Evolutionary conservation across 2,888 invertebrate species (phyloP), one percentile per base, ranked within the genome.

Genomic region (Cosmia trapezina): DNA sequence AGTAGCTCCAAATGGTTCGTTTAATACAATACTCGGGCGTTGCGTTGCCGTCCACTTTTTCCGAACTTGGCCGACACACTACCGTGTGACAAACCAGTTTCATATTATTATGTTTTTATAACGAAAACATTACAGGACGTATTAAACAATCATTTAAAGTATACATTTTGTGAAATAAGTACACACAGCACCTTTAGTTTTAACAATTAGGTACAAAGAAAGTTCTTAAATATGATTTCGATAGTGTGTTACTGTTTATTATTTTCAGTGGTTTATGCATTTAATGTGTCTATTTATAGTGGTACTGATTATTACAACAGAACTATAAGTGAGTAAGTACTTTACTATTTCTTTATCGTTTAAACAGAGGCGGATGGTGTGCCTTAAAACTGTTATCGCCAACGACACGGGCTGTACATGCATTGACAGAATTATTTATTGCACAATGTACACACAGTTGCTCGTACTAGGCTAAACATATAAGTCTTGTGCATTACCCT

Each of bases 251-350:
- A n/a, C 0, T 28, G 17, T 12, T 8, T 69, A 28, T 28, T 69
- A 51, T 51, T 71, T 28, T 12, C 68, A 8, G 14, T n/a, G 51
- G 9, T 19, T 14, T 17, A 51, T 72, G 72, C 49, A 51, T 69
- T 51, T 12, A n/a, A 69, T 8, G 0, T 43, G 11, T 19, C 11
- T 43, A 43, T 68, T 49, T 28, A 41, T 72, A n/a, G 1, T 0
- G 8, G 49, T 28, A 0, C 0, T 0, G 14, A 28, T 8, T 69
- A 43, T 51, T 17, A 12, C 6, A 1, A 0, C 0, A 2, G 28
- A 28, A 28, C 0, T 0, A 14, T 6, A 12, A 0, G 68, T 68
- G 41, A 0, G 68, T 69, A 51, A 33, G 8, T 67, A 69, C 22
- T 70, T 70, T 41, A 37, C 22, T 71, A n/a, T 70, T 41, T 70